phyloP scores from a whole-genome alignment of 1,140 invertebrate species.

The Probaryconus sp. region DNA sequence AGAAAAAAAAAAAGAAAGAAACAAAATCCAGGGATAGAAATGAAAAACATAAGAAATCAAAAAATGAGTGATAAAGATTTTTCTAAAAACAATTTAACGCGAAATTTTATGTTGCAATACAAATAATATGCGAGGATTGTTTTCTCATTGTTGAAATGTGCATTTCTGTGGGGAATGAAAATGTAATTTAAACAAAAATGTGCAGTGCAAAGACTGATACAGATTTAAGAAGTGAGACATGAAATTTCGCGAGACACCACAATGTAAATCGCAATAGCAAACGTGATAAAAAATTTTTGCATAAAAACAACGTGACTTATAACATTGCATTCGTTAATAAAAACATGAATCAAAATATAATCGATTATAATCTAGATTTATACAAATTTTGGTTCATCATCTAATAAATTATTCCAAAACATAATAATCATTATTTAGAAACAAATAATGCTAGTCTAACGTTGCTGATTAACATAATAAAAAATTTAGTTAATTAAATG shows the following conservation, averaged over 20 bases:
- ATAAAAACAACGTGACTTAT: slow-evolving; percentile 9
- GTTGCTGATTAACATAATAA: too few relatives aligned
- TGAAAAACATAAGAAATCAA: background rate
- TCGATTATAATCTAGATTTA: too few relatives aligned
- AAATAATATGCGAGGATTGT: too few relatives aligned
- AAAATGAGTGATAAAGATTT: too few relatives aligned
- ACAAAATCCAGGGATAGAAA: slow-evolving; percentile 11
- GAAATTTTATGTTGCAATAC: slow-evolving; percentile 28
- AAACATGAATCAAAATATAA: too few relatives aligned
- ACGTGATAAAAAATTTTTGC: slow-evolving; percentile 51
- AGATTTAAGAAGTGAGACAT: slow-evolving; percentile 64
- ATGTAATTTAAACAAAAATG: slow-evolving; percentile 47
- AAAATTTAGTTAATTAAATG: too few relatives aligned
- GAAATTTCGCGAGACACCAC: slow-evolving; percentile 12
- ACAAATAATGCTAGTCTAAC: too few relatives aligned
- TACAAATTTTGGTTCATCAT: too few relatives aligned
- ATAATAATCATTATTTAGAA: too few relatives aligned
- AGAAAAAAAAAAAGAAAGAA: background rate
- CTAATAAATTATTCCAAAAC: too few relatives aligned
- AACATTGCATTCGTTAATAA: slow-evolving; percentile 39
- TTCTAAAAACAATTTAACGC: slow-evolving; percentile 7
- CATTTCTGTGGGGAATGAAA: background rate
- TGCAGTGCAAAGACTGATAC: slow-evolving; percentile 67
- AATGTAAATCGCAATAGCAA: slow-evolving; percentile 4
- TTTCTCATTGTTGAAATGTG: too few relatives aligned